A percentile compares a stretch with the other conserved stretches of the same genome.
These are phyloP conservation scores for Coptotermes formosanus DNA, from an alignment of 1,140 invertebrate species.

Conservation along the genomic window DNA sequence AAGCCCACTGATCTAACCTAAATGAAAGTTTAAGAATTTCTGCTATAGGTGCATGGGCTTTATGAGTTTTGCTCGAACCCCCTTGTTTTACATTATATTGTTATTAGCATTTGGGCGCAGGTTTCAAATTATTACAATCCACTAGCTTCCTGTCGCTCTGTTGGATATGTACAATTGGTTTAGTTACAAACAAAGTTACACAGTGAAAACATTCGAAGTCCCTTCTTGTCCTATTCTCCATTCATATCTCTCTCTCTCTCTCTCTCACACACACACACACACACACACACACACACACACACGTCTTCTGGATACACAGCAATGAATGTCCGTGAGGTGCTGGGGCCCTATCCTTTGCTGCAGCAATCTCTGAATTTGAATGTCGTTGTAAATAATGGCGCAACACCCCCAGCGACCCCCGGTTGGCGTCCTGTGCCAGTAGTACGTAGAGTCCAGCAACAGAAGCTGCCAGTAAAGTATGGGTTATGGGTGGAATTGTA, in stretches of 20 bases:
- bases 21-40: too few relatives aligned
- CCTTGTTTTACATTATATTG: too few relatives aligned
- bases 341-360: conserved; percentile 1
- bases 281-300: not conserved
- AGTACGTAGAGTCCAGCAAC: not conserved
- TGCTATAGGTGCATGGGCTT: too few relatives aligned
- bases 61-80: too few relatives aligned
- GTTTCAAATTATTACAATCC: not conserved
- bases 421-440: not conserved
- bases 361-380: not conserved
- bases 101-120: not conserved
- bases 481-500: not conserved
- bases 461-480: not conserved
- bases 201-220: not conserved
- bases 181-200: not conserved
- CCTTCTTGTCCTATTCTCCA: not conserved
- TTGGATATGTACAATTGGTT: not conserved
- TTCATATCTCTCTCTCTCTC: not conserved
- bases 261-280: not conserved
- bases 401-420: not conserved
- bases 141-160: not conserved
- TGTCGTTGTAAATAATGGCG: not conserved
- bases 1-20: too few relatives aligned
- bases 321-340: conserved; percentile 12
- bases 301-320: not conserved